phyloP scores from a whole-genome alignment of 23 tunicate genomes.

The Clavelina lepadiformis region DNA sequence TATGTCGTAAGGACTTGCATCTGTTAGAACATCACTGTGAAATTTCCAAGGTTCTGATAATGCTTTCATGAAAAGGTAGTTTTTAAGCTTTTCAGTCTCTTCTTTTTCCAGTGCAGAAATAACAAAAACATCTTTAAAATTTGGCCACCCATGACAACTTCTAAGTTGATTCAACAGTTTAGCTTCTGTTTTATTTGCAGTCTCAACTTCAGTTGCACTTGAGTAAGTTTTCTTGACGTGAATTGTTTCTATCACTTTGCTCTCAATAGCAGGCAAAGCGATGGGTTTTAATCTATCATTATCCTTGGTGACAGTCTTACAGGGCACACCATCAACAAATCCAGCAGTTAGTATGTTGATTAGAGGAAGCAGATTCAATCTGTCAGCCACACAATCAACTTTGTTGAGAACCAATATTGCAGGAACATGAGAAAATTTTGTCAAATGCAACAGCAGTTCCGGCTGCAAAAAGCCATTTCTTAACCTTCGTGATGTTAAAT shows the following conservation, averaged over 20 bases:
- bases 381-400: conserved; percentile 23
- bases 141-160: conserved; percentile 69
- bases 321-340: conserved; percentile 19
- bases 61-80: conserved; percentile 36
- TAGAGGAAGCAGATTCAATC: conserved; percentile 5
- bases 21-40: conserved; percentile 44
- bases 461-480: conserved; percentile 59
- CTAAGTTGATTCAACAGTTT: conserved; percentile 55
- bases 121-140: conserved; percentile 87
- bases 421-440: conserved; percentile 49
- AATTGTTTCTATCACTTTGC: conserved; percentile 34
- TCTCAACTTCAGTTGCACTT: conserved; percentile 11
- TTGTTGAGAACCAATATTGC: conserved; percentile 70
- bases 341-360: conserved; percentile 30
- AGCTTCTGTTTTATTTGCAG: conserved; percentile 38
- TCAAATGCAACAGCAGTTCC: conserved; percentile 52
- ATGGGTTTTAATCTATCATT: conserved; percentile 2
- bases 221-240: neutral
- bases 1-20: conserved; percentile 45
- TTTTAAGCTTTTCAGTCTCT: conserved; percentile 8
- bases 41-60: conserved; percentile 55
- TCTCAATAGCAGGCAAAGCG: conserved; percentile 26
- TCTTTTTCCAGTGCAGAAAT: conserved; percentile 42
- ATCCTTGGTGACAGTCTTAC: neutral
- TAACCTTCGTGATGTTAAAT: conserved; percentile 35